Conservation (phyloP, 2,888 invertebrate genomes). For the Argyra leucocephala region DNA sequence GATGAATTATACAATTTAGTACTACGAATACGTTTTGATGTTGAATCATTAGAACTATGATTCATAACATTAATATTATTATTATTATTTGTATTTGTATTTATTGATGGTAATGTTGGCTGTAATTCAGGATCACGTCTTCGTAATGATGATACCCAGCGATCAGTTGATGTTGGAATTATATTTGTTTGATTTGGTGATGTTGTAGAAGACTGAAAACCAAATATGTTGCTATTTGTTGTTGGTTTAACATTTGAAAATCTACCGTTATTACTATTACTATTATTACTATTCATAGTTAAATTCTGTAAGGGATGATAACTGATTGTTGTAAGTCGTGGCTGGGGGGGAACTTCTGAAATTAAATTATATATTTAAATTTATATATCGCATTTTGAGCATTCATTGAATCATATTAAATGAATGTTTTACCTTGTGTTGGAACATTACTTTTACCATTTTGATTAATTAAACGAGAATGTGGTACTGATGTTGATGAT, state of each 20-base stretch:
- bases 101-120: constrained; percentile 55
- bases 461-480: constrained; percentile 30
- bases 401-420: background rate
- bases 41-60: constrained; percentile 31
- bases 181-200: constrained; percentile 19
- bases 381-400: too few relatives aligned
- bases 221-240: constrained; percentile 22
- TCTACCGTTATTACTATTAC: constrained; percentile 34
- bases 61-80: constrained; percentile 39
- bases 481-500: constrained; percentile 10
- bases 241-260: constrained; percentile 21
- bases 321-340: constrained; percentile 32
- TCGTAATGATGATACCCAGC: constrained; percentile 60
- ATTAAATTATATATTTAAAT: constrained; percentile 22
- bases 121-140: constrained; percentile 57
- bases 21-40: constrained; percentile 30
- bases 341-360: constrained; percentile 44
- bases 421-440: constrained; percentile 37
- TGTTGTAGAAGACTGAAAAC: background rate
- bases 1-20: constrained; percentile 27
- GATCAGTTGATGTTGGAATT: constrained; percentile 47
- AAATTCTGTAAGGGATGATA: constrained; percentile 15
- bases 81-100: constrained; percentile 38
- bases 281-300: constrained; percentile 7
- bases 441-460: constrained; percentile 33